Base-by-base conservation (phyloP, 2,797 vertebrate species). In the Halcyon smyrnensis region DNA sequence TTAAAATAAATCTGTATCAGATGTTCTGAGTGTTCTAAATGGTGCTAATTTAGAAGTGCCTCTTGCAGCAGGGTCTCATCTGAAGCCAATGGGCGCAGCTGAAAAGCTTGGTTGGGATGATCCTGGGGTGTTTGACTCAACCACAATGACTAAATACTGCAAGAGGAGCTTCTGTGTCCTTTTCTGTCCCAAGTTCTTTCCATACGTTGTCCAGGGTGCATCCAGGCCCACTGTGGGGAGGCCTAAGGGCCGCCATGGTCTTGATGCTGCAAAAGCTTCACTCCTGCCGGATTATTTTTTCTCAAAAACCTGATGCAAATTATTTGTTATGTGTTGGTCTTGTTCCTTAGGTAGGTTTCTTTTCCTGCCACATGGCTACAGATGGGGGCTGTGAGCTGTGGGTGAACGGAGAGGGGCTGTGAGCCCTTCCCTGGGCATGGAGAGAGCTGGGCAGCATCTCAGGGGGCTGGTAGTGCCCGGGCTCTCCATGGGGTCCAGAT, bases 401-500 rank as follows among this genome's bases (percentile, higher is more conserved):
- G 50, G 2, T 34, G 59, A 39, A 4, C 3, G 1, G 39, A 6
- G 32, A 23, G 46, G 34, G 28, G 14, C 46, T 82, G 14, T 12
- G 37, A 51, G 50, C 34, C 48, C 54, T 56, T 51, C 62, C 28
- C 10, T 6, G 20, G 43, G 48, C 8, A 4, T 7, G 3, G 24
- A 11, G 28, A 24, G 39, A 13, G 54, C 15, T 5, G 1, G 25
- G 48, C 9, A 43, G 24, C 20, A 1, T 0, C 17, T 37, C 23
- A 9, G 0, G 1, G 15, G 25, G 21, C 30, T 27, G 36, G 15
- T 15, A 6, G 15, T 12, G 53, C 53, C 37, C 1, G 6, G 68
- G 10, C 3, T 50, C 18, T 39, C 34, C 0, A 0, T 0, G 9
- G 24, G 14, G 50, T 63, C 46, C 51, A 50, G 64, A 28, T 16